Evolutionary conservation across 2,888 invertebrate genomes (phyloP), one percentile per base, ranked within the genome.

Genomic region (Microctonus aethiopoides): DNA sequence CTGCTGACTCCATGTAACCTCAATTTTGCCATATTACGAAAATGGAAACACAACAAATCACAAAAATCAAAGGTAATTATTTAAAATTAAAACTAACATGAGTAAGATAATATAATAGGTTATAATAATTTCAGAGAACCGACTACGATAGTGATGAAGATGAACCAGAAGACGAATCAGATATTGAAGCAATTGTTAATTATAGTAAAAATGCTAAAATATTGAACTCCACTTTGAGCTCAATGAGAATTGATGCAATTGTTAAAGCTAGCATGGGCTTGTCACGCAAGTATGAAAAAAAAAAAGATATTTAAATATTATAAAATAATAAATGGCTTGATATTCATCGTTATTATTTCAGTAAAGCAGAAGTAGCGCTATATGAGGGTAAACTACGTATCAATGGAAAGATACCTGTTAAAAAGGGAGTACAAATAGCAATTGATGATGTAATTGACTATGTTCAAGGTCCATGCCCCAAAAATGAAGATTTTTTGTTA

Each of bases 321-420:
- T 22, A 46, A 0, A 39, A 36, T 9, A n/a, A 29, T 9, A 54
- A 13, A 63, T 57, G 9, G 52, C 22, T 66, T 41, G n/a, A 46
- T 41, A 60, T 68, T 6, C 75, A 73, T 77, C 75, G 68, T 41
- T 56, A 56, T 39, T 36, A 57, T 88, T 90, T 77, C 85, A 94
- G 94, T 83, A 95, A 95, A 91, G 89, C 95, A 52, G 95, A 95
- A 82, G 89, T 90, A 64, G 86, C 91, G 61, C 94, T 96, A 84
- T 95, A 95, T 87, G 93, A 93, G 75, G 94, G 93, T 81, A 93
- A 91, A 88, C 90, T 96, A 72, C 90, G 94, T 80, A 84, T 95
- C 0, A 96, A 96, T 87, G 95, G 95, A 6, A 88, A 90, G 75
- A 94, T 93, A 83, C 86, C 94, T 0, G 73, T 88, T 41, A 96